Base-by-base conservation (phyloP, 1,140 invertebrate genomes). In the Frieseomelitta varia region DNA sequence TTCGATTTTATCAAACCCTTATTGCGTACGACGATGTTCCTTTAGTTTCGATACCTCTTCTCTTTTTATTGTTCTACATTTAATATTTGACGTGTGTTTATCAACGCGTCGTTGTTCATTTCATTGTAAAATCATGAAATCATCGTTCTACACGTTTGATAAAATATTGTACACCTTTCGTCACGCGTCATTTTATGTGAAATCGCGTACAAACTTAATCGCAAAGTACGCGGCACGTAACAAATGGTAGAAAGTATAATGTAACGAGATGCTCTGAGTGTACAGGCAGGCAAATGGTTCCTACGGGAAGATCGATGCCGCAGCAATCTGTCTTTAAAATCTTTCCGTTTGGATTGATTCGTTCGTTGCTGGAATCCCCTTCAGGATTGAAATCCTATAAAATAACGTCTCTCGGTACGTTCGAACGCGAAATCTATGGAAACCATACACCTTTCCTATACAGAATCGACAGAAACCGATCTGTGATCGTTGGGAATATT, bases 271-370 rank as follows among this genome's bases (percentile, higher is more conserved):
- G 34, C 39, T 39, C 19, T 2, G 14, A 24, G n/a, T 75, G 17
- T 75, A 24, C n/a, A 39, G 11, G 56, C 1, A 39, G 0, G 30
- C 55, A 24, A 55, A 53, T 53, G 21, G 15, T 58, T 47, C 34
- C 11, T 47, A n/a, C 17, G 11, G 14, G 34, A 71, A 63, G 76
- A 72, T 73, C 55, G 30, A 65, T 74, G n/a, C 8, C 63, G 21
- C 47, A 24, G 39, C 47, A 34, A 39, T 74, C 30, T 51, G 21
- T 63, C 56, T 53, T 81, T 73, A 53, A 75, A 75, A 34, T n/a
- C 51, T 51, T 81, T 73, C 65, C 61, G 17, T 53, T 56, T 34
- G 10, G 17, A 55, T 39, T 61, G 39, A 61, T 39, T 51, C 53
- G n/a, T 72, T 80, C 39, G 11, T 71, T 51, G 12, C 3, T 51